These are phyloP conservation scores for Homalodisca vitripennis DNA, from an alignment of 1,140 invertebrate species.

Conservation along the genomic window DNA sequence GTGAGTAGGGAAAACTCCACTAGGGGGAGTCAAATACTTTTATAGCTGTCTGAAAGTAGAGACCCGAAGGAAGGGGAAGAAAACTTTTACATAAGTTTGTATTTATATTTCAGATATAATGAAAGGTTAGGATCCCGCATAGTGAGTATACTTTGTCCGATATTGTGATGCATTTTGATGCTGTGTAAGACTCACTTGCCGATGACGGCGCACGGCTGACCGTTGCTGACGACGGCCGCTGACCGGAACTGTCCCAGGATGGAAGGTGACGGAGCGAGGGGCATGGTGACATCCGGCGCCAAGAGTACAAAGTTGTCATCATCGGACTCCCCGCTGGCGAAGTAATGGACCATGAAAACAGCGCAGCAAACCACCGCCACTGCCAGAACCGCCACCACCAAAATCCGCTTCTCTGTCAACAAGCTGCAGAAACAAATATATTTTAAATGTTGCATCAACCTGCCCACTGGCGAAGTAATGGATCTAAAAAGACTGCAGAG, in stretches of 20 bases:
- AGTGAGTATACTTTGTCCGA: too few relatives aligned
- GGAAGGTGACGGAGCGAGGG: conserved; percentile 31
- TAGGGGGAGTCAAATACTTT: too few relatives aligned
- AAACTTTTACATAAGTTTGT: too few relatives aligned
- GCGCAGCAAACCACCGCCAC: not conserved
- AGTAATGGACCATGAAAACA: not conserved
- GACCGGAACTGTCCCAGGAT: conserved; percentile 31
- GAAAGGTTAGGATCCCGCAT: too few relatives aligned
- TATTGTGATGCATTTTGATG: too few relatives aligned
- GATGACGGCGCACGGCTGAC: conserved; percentile 46
- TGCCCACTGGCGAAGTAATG: too few relatives aligned
- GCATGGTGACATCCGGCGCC: conserved; percentile 31
- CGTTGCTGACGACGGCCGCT: conserved; percentile 47
- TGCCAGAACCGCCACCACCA: not conserved
- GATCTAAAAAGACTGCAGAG: too few relatives aligned
- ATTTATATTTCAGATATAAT: too few relatives aligned
- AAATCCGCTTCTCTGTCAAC: not conserved
- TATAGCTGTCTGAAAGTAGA: too few relatives aligned
- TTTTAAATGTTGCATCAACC: too few relatives aligned
- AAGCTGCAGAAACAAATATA: not conserved
- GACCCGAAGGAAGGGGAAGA: too few relatives aligned
- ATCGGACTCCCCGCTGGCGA: not conserved
- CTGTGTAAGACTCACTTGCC: conserved; percentile 48
- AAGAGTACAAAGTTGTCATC: conserved; percentile 11
- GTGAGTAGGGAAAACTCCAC: too few relatives aligned